Conservation (phyloP, 1,140 invertebrate species). For the Drosophila seguyi region DNA sequence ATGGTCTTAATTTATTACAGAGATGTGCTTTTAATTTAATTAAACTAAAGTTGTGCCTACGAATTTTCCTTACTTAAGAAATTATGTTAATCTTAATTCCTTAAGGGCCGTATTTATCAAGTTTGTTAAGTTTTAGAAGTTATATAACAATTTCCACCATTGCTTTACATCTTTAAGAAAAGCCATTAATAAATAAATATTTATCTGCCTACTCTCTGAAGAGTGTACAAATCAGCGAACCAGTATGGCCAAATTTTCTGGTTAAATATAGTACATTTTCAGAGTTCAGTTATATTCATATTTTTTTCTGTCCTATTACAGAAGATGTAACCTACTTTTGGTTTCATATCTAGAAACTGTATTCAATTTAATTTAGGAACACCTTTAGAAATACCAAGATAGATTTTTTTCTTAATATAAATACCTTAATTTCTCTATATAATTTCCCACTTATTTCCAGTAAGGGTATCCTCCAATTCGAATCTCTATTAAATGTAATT, state of each 20-base stretch:
- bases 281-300: background rate
- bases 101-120: background rate
- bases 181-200: too few relatives aligned
- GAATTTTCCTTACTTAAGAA: too few relatives aligned
- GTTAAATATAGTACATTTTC: background rate
- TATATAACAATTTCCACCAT: background rate
- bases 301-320: background rate
- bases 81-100: background rate
- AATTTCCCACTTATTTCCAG: too few relatives aligned
- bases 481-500: background rate
- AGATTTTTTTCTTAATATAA: background rate
- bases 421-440: accelerated
- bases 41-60: background rate
- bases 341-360: background rate
- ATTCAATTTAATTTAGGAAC: background rate
- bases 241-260: background rate
- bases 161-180: background rate
- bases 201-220: too few relatives aligned
- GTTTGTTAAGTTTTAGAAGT: accelerated
- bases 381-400: background rate
- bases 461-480: slow-evolving; percentile 8
- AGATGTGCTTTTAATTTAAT: background rate
- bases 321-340: background rate
- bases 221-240: too few relatives aligned
- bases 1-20: background rate